Percentiles rank a stretch among this genome's conserved stretches.
Evolutionary conservation across 2,113 vertebrate species (phyloP).

Genomic region (Gymnogyps californianus): DNA sequence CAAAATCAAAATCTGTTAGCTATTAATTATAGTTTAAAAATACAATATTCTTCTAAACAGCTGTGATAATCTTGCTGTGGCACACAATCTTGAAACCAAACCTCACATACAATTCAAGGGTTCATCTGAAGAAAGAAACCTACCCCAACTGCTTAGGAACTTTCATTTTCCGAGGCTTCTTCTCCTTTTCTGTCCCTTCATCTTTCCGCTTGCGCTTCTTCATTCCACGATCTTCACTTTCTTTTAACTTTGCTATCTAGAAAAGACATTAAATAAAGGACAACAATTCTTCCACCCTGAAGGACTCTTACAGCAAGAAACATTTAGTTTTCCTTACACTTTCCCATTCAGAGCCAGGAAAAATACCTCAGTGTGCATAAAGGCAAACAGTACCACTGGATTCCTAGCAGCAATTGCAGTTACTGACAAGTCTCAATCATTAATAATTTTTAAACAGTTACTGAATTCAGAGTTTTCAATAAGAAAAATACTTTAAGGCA

Average conservation of each 20-base stretch:
- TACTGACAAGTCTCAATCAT: not conserved
- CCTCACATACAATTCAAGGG: not conserved
- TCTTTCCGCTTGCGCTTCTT: constrained; percentile 94
- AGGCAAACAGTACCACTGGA: not conserved
- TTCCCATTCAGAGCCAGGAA: not conserved
- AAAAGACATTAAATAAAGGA: not conserved
- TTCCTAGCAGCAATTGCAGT: not conserved
- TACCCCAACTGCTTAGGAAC: constrained; percentile 89
- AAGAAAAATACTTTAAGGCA: not conserved
- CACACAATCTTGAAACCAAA: not conserved
- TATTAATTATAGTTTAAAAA: not conserved
- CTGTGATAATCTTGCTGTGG: not conserved
- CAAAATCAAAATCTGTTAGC: not conserved
- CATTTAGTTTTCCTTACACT: not conserved
- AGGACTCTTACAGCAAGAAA: not conserved
- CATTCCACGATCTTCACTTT: constrained; percentile 85
- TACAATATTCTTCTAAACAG: not conserved
- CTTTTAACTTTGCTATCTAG: constrained; percentile 85
- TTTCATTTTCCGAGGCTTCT: constrained; percentile 91
- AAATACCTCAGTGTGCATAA: not conserved
- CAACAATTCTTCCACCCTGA: not conserved
- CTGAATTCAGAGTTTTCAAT: not conserved
- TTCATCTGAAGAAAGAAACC: not conserved
- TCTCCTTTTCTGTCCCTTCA: constrained; percentile 87
- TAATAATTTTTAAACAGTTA: not conserved